These are phyloP conservation scores for Agonopterix heracliana DNA, from an alignment of 2,888 invertebrate species.

Conservation along the genomic window DNA sequence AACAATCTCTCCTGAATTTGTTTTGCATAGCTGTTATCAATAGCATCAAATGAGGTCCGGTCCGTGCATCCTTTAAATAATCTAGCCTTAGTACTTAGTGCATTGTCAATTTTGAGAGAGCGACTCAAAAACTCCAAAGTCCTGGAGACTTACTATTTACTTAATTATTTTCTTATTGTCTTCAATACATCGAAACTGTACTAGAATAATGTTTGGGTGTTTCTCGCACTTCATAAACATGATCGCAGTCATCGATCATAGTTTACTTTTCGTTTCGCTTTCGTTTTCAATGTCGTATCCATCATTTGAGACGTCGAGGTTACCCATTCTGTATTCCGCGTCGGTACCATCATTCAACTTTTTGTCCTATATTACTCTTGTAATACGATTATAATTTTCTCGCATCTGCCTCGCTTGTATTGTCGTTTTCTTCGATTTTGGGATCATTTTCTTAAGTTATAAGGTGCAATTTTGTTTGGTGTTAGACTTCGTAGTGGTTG, in stretches of 20 bases:
- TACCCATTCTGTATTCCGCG: constrained; percentile 48
- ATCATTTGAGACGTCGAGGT: constrained; percentile 52
- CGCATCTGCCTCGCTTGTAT: constrained; percentile 24
- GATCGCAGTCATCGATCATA: background rate
- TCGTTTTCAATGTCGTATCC: constrained; percentile 21
- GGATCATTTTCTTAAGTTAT: constrained; percentile 19
- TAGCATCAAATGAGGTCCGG: too few species aligned
- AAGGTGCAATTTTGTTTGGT: constrained; percentile 35
- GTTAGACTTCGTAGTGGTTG: constrained; percentile 18
- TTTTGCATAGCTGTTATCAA: too few species aligned
- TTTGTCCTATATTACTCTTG: constrained; percentile 54
- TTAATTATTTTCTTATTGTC: background rate
- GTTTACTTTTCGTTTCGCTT: constrained; percentile 1
- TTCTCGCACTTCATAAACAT: too few species aligned
- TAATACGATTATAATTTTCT: constrained; percentile 62
- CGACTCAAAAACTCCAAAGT: background rate
- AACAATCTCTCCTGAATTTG: too few species aligned
- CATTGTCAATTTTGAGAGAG: too few species aligned
- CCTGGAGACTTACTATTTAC: background rate
- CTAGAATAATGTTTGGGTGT: too few species aligned
- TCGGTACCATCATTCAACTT: constrained; percentile 53
- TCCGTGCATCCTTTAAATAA: too few species aligned
- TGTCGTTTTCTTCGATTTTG: constrained; percentile 17
- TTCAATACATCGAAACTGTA: too few species aligned
- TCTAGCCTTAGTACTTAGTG: too few species aligned